Evolutionary conservation across 35 echinoderm and acorn worm genomes (phyloP), one percentile per base, ranked within the genome.

Genomic region (Patiria miniata): DNA sequence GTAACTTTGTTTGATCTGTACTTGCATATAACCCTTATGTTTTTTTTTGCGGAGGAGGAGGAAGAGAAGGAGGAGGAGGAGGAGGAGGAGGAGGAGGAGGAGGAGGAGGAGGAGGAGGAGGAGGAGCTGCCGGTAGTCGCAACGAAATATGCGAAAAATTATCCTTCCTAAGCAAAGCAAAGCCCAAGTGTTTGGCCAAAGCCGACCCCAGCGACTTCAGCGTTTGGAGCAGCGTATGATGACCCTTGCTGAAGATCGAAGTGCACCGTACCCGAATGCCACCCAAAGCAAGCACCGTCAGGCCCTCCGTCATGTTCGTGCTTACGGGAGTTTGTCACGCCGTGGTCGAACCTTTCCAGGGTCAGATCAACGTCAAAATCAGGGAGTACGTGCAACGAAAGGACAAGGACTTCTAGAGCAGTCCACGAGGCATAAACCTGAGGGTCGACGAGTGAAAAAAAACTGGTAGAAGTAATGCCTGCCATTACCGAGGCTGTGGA

Each of bases 371-470:
- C 38, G n/a, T 83, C 7, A 83, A 83, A 16, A 60, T 83, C 51
- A 57, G 81, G 38, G 81, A 83, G 16, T 83, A 83, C 37, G 18
- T 58, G 8, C 81, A 83, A 57, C 28, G 51, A 38, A 83, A 60
- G 38, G 51, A 61, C 8, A 34, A 38, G 28, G 28, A 58, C 0
- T 23, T 65, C 8, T 83, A 10, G 52, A 58, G 5, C 10, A 58
- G 81, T 53, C 52, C 33, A 22, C 52, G 57, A n/a, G 81, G 81
- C 10, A 83, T 83, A 12, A 83, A 83, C 57, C 33, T 83, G n/a
- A 57, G 18, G 33, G 17, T 34, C 19, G 51, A 37, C 9, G 51
- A 83, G 32, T 83, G 81, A 52, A 34, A 69, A 23, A n/a, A 69
- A 7, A 0, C 28, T 69, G 61, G 61, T 69, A 29, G 61, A 69